phyloP scores from a whole-genome alignment of 2,888 invertebrate genomes.

The Erpobdella octoculata region DNA sequence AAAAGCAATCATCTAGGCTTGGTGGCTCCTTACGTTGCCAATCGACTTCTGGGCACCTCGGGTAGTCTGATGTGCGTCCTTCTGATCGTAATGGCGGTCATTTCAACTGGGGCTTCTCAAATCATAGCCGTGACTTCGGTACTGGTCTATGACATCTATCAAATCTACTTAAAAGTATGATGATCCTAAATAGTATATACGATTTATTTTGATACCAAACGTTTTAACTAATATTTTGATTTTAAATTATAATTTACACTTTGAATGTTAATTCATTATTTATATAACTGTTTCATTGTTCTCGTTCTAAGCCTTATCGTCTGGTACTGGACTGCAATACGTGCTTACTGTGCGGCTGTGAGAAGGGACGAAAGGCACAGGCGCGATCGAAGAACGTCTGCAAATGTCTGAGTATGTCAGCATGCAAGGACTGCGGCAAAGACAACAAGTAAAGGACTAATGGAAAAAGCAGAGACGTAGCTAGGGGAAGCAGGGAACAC shows the following conservation, averaged over 20 bases:
- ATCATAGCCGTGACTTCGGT: slow-evolving; percentile 52
- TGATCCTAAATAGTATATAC: neutral
- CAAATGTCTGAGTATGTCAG: slow-evolving; percentile 47
- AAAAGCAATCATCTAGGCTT: slow-evolving; percentile 48
- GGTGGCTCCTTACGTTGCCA: slow-evolving; percentile 48
- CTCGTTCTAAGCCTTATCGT: slow-evolving; percentile 45
- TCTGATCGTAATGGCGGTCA: slow-evolving; percentile 51
- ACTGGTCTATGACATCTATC: slow-evolving; percentile 49
- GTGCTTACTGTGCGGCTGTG: slow-evolving; percentile 49
- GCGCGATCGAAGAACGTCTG: slow-evolving; percentile 45
- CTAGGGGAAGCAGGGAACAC: neutral
- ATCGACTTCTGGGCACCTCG: slow-evolving; percentile 45
- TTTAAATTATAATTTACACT: neutral
- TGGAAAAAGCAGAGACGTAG: neutral
- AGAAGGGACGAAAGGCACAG: slow-evolving; percentile 47
- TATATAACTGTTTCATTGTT: neutral
- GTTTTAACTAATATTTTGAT: neutral
- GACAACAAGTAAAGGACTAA: slow-evolving; percentile 48
- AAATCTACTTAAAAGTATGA: slow-evolving; percentile 41
- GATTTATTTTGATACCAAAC: neutral
- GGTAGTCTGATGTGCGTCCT: slow-evolving; percentile 47
- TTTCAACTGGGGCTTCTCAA: slow-evolving; percentile 51
- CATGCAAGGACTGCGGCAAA: slow-evolving; percentile 42
- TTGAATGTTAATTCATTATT: neutral
- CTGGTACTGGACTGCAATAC: slow-evolving; percentile 46